Base-by-base conservation (phyloP, 2,113 vertebrate genomes). In the Narcine bancroftii region DNA sequence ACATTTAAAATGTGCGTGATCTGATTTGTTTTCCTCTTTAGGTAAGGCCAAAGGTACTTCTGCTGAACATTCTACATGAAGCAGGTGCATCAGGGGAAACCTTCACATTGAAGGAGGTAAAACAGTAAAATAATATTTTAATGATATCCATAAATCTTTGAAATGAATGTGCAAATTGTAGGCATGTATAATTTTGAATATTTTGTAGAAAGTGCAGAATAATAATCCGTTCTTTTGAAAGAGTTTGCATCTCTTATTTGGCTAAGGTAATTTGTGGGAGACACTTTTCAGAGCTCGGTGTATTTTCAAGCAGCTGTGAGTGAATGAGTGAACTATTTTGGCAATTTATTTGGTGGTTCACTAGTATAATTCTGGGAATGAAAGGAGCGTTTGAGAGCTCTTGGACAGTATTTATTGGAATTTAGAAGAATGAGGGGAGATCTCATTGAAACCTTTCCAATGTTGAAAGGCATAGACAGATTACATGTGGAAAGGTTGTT, bases 21-120 rank as follows among this genome's bases (percentile, higher is more conserved):
- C 92, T 7, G 26, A 7, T 29, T 56, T 93, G 77, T 42, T 94
- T 93, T 93, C 0, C 92, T 6, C 60, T 93, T 3, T 92, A 99
- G 98, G 97, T 99, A 93, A 95, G 97, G 94, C 98, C 98, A 93
- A 98, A 95, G 93, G 93, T 95, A 66, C 96, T 96, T 6, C 97
- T 99, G 10, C 94, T 99, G 94, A 98, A 97, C 95, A 97, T 99
- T 93, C 94, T 99, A 93, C 97, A 97, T 93, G 96, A 97, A 92
- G 98, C 97, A 13, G 98, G 98, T 10, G 98, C 98, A 75, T 96
- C 97, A 81, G 98, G 98, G 39, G 97, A 99, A 75, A 95, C 96
- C 83, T 99, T 99, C 95, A 99, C 98, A 0, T 95, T 98, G 92
- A 99, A 99, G 93, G 97, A 99, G 97, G 98, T 98, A 93, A 93